Evolutionary conservation across 2,797 vertebrate genomes (phyloP).

Genomic region (Epinephelus malabaricus): DNA sequence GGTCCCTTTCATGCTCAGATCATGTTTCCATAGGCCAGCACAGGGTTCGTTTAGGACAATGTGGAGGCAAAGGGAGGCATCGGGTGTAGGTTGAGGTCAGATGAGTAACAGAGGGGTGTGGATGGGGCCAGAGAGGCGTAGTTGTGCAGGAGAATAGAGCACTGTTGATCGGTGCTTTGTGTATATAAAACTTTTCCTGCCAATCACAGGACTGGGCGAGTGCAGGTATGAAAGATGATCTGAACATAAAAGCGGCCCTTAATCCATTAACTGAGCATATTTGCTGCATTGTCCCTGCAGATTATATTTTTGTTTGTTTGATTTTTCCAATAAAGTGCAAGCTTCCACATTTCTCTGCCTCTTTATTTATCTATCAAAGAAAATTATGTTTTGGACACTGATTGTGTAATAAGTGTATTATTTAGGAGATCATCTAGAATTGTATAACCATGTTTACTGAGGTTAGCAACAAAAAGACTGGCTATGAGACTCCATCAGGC

Average conservation of each 20-base stretch:
- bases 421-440: too few species aligned
- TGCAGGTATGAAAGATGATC: slow-evolving; percentile 87
- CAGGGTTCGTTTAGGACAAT: slow-evolving; percentile 18
- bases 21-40: slow-evolving; percentile 73
- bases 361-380: slow-evolving; percentile 3
- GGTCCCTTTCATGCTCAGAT: slow-evolving; percentile 89
- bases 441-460: too few species aligned
- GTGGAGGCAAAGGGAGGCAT: neutral
- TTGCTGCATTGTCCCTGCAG: slow-evolving; percentile 95
- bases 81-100: neutral
- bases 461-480: neutral
- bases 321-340: slow-evolving; percentile 95
- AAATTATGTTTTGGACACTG: too few species aligned
- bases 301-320: slow-evolving; percentile 93
- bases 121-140: slow-evolving; percentile 76
- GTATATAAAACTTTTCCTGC: slow-evolving; percentile 89
- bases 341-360: slow-evolving; percentile 88
- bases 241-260: slow-evolving; percentile 90
- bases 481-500: too few species aligned
- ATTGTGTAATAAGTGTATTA: neutral
- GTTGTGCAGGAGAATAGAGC: slow-evolving; percentile 80
- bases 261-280: slow-evolving; percentile 91
- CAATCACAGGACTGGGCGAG: slow-evolving; percentile 58
- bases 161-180: slow-evolving; percentile 97
- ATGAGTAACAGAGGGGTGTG: slow-evolving; percentile 49